Evolutionary conservation across 1,140 invertebrate species (phyloP).

Genomic region (Proales similis): DNA sequence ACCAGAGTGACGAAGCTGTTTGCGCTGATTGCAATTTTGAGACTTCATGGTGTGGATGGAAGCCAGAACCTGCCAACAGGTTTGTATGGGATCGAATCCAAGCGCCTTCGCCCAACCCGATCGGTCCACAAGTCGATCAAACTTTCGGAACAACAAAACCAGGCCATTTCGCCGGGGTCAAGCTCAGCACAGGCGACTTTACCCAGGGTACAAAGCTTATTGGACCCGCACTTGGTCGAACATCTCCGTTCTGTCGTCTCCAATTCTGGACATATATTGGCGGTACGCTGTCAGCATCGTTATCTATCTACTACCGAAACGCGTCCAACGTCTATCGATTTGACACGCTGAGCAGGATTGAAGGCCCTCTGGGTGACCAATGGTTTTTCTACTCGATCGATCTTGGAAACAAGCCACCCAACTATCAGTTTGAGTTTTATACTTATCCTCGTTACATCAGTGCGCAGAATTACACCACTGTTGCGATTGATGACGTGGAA

Average conservation of each 20-base stretch:
- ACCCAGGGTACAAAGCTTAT: conserved; percentile 41
- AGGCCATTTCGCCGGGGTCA: conserved; percentile 73
- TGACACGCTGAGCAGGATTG: not conserved
- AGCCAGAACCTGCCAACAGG: conserved; percentile 62
- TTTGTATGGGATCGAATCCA: conserved; percentile 66
- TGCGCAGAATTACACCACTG: conserved; percentile 36
- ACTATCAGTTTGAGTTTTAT: conserved; percentile 16
- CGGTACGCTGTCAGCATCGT: conserved; percentile 50
- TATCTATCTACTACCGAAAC: conserved; percentile 14
- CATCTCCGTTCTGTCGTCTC: conserved; percentile 43
- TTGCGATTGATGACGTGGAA: conserved; percentile 45
- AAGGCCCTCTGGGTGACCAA: not conserved
- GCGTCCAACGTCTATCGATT: conserved; percentile 13
- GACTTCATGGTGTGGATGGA: conserved; percentile 63
- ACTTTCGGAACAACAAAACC: conserved; percentile 50
- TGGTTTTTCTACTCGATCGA: conserved; percentile 3
- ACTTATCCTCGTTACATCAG: conserved; percentile 7
- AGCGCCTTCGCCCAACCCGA: conserved; percentile 58
- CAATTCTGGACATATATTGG: conserved; percentile 68
- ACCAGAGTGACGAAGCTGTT: conserved; percentile 44
- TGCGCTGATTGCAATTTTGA: conserved; percentile 49
- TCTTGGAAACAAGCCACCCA: conserved; percentile 16
- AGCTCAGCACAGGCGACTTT: conserved; percentile 52
- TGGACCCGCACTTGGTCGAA: conserved; percentile 42
- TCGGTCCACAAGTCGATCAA: conserved; percentile 67